These are phyloP conservation scores for Leptothorax acervorum DNA, from an alignment of 2,888 invertebrate species.

Conservation along the genomic window DNA sequence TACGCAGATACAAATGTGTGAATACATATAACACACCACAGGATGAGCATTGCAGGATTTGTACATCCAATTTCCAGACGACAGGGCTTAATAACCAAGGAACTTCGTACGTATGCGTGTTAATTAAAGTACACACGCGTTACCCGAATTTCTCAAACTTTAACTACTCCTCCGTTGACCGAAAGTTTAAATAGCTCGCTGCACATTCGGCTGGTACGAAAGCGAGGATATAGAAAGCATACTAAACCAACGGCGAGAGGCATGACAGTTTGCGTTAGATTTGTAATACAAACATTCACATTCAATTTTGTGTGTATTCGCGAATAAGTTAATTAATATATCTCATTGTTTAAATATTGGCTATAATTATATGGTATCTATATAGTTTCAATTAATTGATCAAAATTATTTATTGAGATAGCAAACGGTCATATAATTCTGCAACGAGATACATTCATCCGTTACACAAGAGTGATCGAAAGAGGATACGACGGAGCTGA, in stretches of 20 bases:
- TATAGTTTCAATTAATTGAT: slow-evolving; percentile 45
- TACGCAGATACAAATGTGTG: neutral
- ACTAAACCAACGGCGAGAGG: slow-evolving; percentile 39
- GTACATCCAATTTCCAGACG: slow-evolving; percentile 55
- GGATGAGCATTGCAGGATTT: slow-evolving; percentile 39
- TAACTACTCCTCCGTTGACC: slow-evolving; percentile 56
- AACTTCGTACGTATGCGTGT: slow-evolving; percentile 54
- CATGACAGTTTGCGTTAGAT: slow-evolving; percentile 41
- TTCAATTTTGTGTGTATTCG: neutral
- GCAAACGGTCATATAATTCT: neutral
- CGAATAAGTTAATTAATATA: slow-evolving; percentile 28
- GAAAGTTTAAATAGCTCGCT: slow-evolving; percentile 56
- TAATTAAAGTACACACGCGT: slow-evolving; percentile 55
- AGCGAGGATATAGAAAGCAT: slow-evolving; percentile 27
- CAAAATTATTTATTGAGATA: slow-evolving; percentile 25
- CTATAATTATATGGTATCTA: neutral
- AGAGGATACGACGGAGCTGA: slow-evolving; percentile 4
- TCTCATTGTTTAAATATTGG: neutral
- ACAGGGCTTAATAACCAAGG: slow-evolving; percentile 50
- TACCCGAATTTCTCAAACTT: slow-evolving; percentile 53
- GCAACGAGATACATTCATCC: slow-evolving; percentile 22
- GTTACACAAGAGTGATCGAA: slow-evolving; percentile 13
- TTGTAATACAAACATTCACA: slow-evolving; percentile 15
- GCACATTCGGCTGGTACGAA: slow-evolving; percentile 40
- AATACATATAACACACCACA: too few relatives aligned